Conservation (phyloP, 2,888 invertebrate species). For the Herminia tarsipennalis region DNA sequence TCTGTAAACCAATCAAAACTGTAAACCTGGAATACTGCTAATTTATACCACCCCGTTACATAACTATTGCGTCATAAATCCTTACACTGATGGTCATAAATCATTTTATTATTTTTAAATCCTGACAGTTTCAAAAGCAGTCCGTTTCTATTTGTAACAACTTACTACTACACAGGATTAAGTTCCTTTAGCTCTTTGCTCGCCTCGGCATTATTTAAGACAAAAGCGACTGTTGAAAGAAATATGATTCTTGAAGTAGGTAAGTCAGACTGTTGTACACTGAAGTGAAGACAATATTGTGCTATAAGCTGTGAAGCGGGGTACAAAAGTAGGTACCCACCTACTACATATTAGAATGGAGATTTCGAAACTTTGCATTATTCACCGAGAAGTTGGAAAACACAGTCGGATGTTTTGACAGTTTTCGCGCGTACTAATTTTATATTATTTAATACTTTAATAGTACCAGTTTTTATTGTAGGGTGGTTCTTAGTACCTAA, state of each 20-base stretch:
- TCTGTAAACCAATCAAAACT: too few relatives aligned
- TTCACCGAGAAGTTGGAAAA: slow-evolving; percentile 21
- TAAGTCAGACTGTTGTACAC: slow-evolving; percentile 21
- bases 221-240: slow-evolving; percentile 38
- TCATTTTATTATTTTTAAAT: too few relatives aligned
- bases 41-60: too few relatives aligned
- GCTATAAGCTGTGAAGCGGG: slow-evolving; percentile 17
- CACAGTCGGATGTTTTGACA: slow-evolving; percentile 13
- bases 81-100: too few relatives aligned
- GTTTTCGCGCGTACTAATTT: slow-evolving; percentile 15
- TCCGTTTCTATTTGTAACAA: slow-evolving; percentile 20
- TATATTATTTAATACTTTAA: neutral
- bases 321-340: slow-evolving; percentile 12
- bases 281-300: slow-evolving; percentile 17
- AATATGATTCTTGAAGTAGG: slow-evolving; percentile 41
- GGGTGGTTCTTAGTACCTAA: too few relatives aligned
- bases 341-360: slow-evolving; percentile 24
- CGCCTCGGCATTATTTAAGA: slow-evolving; percentile 33
- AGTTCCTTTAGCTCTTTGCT: slow-evolving; percentile 40
- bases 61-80: too few relatives aligned
- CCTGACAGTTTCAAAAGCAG: slow-evolving; percentile 35
- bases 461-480: too few relatives aligned
- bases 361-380: slow-evolving; percentile 29
- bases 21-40: too few relatives aligned
- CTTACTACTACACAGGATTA: slow-evolving; percentile 45